These are phyloP conservation scores for Macrosiphum euphorbiae DNA, from an alignment of 2,888 invertebrate genomes.

Conservation along the genomic window DNA sequence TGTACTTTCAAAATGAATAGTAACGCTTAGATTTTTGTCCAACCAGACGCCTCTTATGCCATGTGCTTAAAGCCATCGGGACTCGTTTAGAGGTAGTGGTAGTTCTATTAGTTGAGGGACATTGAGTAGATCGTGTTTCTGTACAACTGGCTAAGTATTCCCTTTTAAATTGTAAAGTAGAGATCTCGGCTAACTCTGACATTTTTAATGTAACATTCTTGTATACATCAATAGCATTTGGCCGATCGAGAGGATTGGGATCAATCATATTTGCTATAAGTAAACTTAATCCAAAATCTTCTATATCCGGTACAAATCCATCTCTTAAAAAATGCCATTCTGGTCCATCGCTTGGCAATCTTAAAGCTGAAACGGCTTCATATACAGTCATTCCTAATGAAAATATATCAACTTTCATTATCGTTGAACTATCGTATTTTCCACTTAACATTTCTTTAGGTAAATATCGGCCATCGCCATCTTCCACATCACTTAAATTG, in stretches of 20 bases:
- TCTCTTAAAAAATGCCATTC: slow-evolving; percentile 85
- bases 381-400: slow-evolving; percentile 84
- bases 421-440: slow-evolving; percentile 79
- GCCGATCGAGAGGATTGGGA: slow-evolving; percentile 47
- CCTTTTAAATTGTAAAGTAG: slow-evolving; percentile 50
- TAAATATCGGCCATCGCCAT: slow-evolving; percentile 93
- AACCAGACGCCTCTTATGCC: slow-evolving; percentile 54
- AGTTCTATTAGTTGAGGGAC: background rate
- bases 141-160: slow-evolving; percentile 54
- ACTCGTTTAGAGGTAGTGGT: background rate
- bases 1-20: slow-evolving; percentile 59
- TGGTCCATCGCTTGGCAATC: slow-evolving; percentile 90
- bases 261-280: slow-evolving; percentile 57
- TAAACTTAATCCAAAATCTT: slow-evolving; percentile 52
- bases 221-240: slow-evolving; percentile 54
- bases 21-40: slow-evolving; percentile 53
- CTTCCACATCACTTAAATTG: slow-evolving; percentile 84
- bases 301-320: slow-evolving; percentile 61
- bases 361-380: slow-evolving; percentile 84
- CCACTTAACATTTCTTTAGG: slow-evolving; percentile 90
- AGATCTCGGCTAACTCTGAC: slow-evolving; percentile 37
- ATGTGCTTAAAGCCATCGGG: slow-evolving; percentile 26
- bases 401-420: slow-evolving; percentile 92
- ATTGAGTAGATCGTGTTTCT: slow-evolving; percentile 46
- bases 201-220: slow-evolving; percentile 45